Conservation (phyloP, 92 coral and sea anemone species). For the Siderastrea radians region DNA sequence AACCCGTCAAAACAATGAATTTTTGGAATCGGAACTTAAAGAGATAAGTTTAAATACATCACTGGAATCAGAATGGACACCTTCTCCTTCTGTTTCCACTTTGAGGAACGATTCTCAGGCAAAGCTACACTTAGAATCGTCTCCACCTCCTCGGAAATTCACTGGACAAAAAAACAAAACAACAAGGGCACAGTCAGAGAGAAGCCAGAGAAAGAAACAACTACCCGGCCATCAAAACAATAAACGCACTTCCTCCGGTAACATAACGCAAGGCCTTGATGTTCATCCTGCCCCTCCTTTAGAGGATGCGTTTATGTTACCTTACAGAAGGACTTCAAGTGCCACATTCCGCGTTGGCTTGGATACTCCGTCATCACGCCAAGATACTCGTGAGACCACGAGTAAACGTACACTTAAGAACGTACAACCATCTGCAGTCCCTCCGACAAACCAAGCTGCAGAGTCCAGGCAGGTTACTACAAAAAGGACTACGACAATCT, state of each 20-base stretch:
- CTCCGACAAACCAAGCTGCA: neutral
- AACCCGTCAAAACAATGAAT: neutral
- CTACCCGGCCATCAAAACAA: slow-evolving; percentile 11
- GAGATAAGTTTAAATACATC: slow-evolving; percentile 58
- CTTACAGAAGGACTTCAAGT: slow-evolving; percentile 86
- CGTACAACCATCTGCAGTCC: neutral
- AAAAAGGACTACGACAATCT: neutral
- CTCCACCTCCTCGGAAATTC: neutral
- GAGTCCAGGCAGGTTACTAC: neutral
- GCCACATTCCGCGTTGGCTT: slow-evolving; percentile 80
- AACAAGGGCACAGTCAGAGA: slow-evolving; percentile 32
- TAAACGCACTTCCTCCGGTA: slow-evolving; percentile 46
- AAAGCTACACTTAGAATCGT: slow-evolving; percentile 12
- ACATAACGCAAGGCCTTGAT: neutral
- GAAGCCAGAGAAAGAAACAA: slow-evolving; percentile 45
- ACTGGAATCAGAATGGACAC: slow-evolving; percentile 65
- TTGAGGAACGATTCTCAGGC: slow-evolving; percentile 50
- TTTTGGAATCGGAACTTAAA: slow-evolving; percentile 30
- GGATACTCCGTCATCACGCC: slow-evolving; percentile 59
- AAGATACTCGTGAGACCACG: neutral
- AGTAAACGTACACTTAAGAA: slow-evolving; percentile 25
- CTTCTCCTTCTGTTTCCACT: slow-evolving; percentile 76
- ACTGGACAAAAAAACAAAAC: neutral
- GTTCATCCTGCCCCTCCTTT: slow-evolving; percentile 24
- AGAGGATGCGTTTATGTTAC: slow-evolving; percentile 87